phyloP scores from a whole-genome alignment of 2,113 vertebrate species.

The Heloderma charlesbogerti region DNA sequence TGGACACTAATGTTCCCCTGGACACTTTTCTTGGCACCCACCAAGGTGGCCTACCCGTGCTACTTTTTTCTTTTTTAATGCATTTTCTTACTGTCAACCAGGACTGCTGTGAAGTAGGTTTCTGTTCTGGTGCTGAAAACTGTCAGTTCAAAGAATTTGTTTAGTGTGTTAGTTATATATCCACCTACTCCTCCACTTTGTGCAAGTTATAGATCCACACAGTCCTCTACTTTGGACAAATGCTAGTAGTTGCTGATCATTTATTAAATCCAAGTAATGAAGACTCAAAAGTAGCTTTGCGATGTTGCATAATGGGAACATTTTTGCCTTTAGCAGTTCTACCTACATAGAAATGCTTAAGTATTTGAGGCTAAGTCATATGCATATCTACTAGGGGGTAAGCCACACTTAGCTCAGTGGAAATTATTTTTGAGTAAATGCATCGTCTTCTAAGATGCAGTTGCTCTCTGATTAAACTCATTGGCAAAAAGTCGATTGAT shows the following conservation, averaged over 20 bases:
- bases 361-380: neutral
- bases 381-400: neutral
- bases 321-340: neutral
- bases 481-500: neutral
- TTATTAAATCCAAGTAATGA: neutral
- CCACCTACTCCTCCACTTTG: no score
- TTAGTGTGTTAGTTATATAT: no score
- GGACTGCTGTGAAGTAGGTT: no score
- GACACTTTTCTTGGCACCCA: no score
- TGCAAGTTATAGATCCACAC: accelerated
- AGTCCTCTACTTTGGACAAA: accelerated
- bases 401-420: neutral
- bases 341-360: neutral
- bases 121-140: no score
- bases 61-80: no score
- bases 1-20: no score
- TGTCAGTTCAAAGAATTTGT: no score
- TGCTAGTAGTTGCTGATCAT: neutral
- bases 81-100: no score
- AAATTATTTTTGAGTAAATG: neutral
- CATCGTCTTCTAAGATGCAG: no score
- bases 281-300: neutral
- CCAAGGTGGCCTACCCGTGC: no score
- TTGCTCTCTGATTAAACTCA: no score
- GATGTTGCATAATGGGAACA: accelerated